Conservation (phyloP, 2,797 vertebrate species). For the Loriculus beryllinus region DNA sequence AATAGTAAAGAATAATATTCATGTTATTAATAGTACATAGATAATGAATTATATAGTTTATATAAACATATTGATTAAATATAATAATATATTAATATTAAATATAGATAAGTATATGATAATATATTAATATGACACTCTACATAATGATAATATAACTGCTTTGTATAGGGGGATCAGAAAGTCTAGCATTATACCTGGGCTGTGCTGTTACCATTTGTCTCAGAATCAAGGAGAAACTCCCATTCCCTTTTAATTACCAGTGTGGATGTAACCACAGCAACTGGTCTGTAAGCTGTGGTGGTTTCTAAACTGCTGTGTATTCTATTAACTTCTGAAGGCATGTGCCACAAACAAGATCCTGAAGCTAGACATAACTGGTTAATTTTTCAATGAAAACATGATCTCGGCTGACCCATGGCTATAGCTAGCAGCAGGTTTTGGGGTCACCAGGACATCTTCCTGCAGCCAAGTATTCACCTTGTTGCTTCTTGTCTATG, state of each 20-base stretch:
- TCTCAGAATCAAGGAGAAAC: not conserved
- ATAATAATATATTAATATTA: not conserved
- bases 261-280: not conserved
- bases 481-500: not conserved
- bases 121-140: not conserved
- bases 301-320: not conserved
- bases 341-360: not conserved
- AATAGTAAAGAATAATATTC: not conserved
- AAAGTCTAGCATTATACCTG: not conserved
- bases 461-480: not conserved
- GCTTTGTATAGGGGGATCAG: not conserved
- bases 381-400: not conserved
- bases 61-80: no score
- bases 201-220: fast-evolving
- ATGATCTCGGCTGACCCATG: not conserved
- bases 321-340: not conserved
- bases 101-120: no score
- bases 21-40: not conserved
- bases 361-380: not conserved
- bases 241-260: not conserved
- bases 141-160: not conserved
- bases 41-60: not conserved
- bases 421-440: not conserved
- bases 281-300: not conserved
- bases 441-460: not conserved